A percentile compares a stretch with the other conserved stretches of the same genome.
Evolutionary conservation across 2,888 invertebrate genomes (phyloP).

Genomic region (Leptarthrus brevirostris): DNA sequence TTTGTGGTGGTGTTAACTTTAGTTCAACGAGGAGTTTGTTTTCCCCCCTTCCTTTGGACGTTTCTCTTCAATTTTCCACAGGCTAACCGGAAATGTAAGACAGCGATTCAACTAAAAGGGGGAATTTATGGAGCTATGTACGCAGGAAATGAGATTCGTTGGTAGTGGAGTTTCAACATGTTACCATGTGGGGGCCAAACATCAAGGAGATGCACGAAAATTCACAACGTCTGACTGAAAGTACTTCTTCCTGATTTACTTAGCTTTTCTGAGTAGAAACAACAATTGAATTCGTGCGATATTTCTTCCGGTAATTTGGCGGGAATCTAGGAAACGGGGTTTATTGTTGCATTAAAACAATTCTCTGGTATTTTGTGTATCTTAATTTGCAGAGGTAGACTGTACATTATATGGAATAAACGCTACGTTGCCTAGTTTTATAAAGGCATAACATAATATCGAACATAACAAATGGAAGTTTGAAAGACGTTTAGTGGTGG

Average conservation of each 20-base stretch:
- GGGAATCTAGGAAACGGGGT: neutral
- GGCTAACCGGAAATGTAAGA: conserved; percentile 27
- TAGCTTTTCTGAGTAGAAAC: neutral
- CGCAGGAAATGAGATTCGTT: conserved; percentile 11
- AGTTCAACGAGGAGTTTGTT: neutral
- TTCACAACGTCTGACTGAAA: neutral
- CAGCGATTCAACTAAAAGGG: conserved; percentile 20
- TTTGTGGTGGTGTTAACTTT: conserved; percentile 10
- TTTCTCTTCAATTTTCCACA: neutral
- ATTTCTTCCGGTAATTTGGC: conserved; percentile 14
- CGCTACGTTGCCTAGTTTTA: too few species aligned
- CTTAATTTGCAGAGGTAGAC: too few species aligned
- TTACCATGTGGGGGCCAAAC: neutral
- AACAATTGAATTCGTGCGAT: conserved; percentile 22
- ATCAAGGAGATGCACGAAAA: neutral
- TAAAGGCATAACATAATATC: too few species aligned
- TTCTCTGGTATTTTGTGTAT: too few species aligned
- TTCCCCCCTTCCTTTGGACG: neutral
- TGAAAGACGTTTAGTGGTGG: too few species aligned
- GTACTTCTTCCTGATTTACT: conserved; percentile 28
- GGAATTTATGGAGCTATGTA: conserved; percentile 1
- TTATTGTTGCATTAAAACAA: neutral
- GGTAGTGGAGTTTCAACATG: neutral
- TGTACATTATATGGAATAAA: too few species aligned
- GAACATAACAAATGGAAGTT: too few species aligned